These are phyloP conservation scores for Drosophila subsilvestris DNA, from an alignment of 2,888 invertebrate species.

Conservation along the genomic window DNA sequence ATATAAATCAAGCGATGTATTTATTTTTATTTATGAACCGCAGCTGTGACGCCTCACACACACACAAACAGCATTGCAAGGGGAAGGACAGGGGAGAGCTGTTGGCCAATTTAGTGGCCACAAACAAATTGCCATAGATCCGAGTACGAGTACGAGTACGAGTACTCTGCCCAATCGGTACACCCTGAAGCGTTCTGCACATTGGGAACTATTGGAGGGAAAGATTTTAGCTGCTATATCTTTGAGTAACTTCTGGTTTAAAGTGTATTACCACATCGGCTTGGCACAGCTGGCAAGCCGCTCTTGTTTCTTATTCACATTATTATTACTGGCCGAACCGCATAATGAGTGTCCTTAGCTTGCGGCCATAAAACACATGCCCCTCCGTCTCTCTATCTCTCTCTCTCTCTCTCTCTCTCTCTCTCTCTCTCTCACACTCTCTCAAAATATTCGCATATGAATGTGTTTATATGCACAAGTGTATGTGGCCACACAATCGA, in stretches of 20 bases:
- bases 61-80: conserved; percentile 24
- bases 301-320: conserved; percentile 33
- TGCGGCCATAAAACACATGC: conserved; percentile 37
- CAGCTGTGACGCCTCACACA: conserved; percentile 67
- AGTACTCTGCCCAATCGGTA: conserved; percentile 9
- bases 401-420: background rate
- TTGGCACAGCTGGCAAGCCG: background rate
- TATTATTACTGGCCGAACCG: conserved; percentile 37
- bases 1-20: conserved; percentile 69
- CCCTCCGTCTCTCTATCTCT: background rate
- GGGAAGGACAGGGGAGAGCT: conserved; percentile 7
- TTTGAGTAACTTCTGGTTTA: background rate
- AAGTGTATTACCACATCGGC: conserved; percentile 17
- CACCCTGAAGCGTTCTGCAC: conserved; percentile 4
- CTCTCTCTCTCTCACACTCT: background rate
- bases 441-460: background rate
- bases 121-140: conserved; percentile 52
- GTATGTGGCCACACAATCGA: conserved; percentile 36
- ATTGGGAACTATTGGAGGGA: conserved; percentile 26
- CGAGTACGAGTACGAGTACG: conserved; percentile 19
- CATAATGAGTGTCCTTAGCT: conserved; percentile 48
- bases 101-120: conserved; percentile 50
- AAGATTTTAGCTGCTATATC: background rate
- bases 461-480: conserved; percentile 1
- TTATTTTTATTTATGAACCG: conserved; percentile 67